A percentile compares a stretch with the other conserved stretches of the same genome.
Conservation (phyloP, 1,140 invertebrate species). For the Drosophila guanche region DNA sequence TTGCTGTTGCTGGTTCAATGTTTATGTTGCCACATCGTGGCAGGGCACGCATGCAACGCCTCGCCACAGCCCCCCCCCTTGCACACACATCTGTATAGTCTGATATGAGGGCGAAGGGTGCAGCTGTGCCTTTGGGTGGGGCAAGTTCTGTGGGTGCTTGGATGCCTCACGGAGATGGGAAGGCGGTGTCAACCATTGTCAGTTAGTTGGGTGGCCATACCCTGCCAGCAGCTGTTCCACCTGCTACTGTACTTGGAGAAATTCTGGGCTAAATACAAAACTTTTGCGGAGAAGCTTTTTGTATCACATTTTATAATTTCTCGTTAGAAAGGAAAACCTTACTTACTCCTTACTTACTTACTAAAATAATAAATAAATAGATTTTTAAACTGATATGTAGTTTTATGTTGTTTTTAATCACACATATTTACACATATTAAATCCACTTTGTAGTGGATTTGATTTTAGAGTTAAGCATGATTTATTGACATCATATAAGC, state of each 20-base stretch:
- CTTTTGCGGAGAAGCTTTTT: not conserved
- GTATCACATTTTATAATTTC: not conserved
- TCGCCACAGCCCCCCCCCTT: constrained; percentile 33
- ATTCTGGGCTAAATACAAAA: not conserved
- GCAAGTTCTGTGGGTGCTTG: constrained; percentile 1
- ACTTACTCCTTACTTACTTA: too few species aligned
- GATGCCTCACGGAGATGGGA: not conserved
- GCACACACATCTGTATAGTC: constrained; percentile 10
- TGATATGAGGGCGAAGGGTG: constrained; percentile 42
- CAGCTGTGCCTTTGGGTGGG: constrained; percentile 60
- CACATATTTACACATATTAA: too few species aligned
- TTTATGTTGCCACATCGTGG: constrained; percentile 76
- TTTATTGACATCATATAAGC: too few species aligned
- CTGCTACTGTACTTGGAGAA: constrained; percentile 19
- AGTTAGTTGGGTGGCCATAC: constrained; percentile 22
- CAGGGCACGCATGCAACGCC: constrained; percentile 58
- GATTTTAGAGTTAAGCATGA: not conserved
- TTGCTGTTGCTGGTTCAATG: constrained; percentile 52
- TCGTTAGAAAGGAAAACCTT: too few species aligned
- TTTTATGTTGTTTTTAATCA: too few species aligned
- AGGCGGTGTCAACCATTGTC: constrained; percentile 64
- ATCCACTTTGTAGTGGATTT: not conserved
- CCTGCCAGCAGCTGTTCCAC: constrained; percentile 22
- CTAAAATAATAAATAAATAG: too few species aligned
- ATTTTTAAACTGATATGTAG: too few species aligned